Percentiles rank a stretch among this genome's conserved stretches.
These are phyloP conservation scores for Eulacestoma nigropectus DNA, from an alignment of 2,113 vertebrate genomes.

Conservation along the genomic window DNA sequence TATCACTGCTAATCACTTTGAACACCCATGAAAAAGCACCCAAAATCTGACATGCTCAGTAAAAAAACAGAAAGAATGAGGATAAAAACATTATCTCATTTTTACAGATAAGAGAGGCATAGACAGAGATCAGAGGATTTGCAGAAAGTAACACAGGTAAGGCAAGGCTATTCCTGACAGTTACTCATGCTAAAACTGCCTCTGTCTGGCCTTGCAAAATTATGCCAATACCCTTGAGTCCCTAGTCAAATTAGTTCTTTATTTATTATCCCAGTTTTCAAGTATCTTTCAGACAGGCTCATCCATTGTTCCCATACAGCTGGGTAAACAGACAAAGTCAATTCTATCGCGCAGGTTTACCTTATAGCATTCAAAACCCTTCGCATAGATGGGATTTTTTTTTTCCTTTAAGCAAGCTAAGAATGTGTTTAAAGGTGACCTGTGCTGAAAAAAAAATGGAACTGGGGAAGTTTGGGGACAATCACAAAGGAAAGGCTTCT, in stretches of 20 bases:
- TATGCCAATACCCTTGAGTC: constrained; percentile 33
- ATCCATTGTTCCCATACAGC: constrained; percentile 28
- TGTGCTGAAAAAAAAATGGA: background rate
- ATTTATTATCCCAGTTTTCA: constrained; percentile 52
- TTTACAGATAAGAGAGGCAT: background rate
- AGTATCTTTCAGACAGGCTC: constrained; percentile 41
- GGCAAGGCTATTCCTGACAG: background rate
- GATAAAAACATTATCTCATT: background rate
- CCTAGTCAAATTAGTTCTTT: constrained; percentile 50
- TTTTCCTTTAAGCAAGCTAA: background rate
- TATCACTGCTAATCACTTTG: background rate
- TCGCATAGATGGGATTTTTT: background rate
- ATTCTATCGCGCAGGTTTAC: constrained; percentile 1
- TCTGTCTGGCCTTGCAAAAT: constrained; percentile 6
- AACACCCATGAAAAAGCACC: background rate
- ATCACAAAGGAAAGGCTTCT: background rate
- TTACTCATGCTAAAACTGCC: constrained; percentile 24
- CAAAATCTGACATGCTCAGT: background rate
- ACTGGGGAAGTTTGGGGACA: background rate
- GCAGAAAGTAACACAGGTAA: background rate
- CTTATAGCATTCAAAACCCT: background rate
- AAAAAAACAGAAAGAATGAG: background rate
- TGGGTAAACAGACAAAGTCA: constrained; percentile 57
- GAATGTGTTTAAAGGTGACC: constrained; percentile 10
- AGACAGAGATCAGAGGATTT: background rate